Percentiles rank a stretch among this genome's conserved stretches.
phyloP scores from a whole-genome alignment of 1,140 invertebrate species.

The Capitella teleta region DNA sequence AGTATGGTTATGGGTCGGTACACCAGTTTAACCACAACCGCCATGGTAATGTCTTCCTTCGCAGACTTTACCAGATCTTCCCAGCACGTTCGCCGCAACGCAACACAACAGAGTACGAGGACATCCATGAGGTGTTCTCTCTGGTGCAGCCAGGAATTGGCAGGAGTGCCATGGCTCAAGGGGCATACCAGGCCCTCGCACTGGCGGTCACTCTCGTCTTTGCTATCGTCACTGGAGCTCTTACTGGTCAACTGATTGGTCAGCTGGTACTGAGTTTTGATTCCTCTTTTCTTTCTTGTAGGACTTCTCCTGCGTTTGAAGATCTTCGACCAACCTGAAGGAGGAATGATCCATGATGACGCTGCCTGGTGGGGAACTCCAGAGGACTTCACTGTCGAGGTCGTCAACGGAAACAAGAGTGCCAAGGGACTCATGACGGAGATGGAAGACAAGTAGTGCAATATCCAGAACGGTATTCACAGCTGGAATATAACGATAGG shows the following conservation, averaged over 20 bases:
- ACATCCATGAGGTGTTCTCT: constrained; percentile 18
- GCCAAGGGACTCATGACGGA: too few relatives aligned
- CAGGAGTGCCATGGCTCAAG: constrained; percentile 58
- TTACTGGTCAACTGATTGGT: constrained; percentile 80
- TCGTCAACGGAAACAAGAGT: too few relatives aligned
- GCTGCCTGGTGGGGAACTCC: constrained; percentile 22
- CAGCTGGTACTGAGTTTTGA: too few relatives aligned
- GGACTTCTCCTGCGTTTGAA: constrained; percentile 22
- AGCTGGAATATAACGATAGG: too few relatives aligned
- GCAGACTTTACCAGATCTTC: constrained; percentile 45
- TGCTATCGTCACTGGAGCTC: constrained; percentile 59
- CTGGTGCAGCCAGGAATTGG: constrained; percentile 47
- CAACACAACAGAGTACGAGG: constrained; percentile 27
- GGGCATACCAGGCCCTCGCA: constrained; percentile 63
- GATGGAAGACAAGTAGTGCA: too few relatives aligned
- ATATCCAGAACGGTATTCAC: too few relatives aligned
- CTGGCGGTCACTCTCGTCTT: constrained; percentile 58
- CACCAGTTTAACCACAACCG: constrained; percentile 3
- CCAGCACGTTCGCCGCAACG: constrained; percentile 43
- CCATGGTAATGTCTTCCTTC: constrained; percentile 4
- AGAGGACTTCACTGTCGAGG: too few relatives aligned
- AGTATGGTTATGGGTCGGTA: constrained; percentile 20
- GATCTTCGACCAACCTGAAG: constrained; percentile 19
- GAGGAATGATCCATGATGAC: constrained; percentile 23
- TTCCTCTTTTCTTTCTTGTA: too few relatives aligned